A percentile compares a stretch with the other conserved stretches of the same genome.
Evolutionary conservation across 2,888 invertebrate species (phyloP).

Genomic region (Cataglyphis albicans): DNA sequence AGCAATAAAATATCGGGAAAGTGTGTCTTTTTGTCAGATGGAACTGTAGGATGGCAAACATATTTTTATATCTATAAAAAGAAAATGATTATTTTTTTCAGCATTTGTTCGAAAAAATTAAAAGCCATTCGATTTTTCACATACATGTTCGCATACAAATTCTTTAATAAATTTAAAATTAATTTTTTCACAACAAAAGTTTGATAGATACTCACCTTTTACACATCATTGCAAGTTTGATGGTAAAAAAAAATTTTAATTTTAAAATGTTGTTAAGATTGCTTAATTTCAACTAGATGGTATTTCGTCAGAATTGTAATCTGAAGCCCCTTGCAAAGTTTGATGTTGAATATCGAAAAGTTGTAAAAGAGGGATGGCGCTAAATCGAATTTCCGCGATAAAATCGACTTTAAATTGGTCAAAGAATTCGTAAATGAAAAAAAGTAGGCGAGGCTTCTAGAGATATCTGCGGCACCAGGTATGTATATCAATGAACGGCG

Average conservation of each 20-base stretch:
- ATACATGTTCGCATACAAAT: background rate
- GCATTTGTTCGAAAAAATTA: background rate
- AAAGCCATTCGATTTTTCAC: background rate
- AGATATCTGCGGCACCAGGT: background rate
- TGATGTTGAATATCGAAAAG: background rate
- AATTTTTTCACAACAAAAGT: background rate
- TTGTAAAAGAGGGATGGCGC: background rate
- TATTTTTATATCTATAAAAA: slow-evolving; percentile 4
- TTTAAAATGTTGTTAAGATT: background rate
- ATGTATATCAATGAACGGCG: slow-evolving; percentile 32
- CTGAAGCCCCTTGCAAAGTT: background rate
- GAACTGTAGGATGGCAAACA: background rate
- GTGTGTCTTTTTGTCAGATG: background rate
- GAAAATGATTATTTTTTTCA: slow-evolving; percentile 5
- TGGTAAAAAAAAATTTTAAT: background rate
- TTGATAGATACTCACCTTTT: background rate
- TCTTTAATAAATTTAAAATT: slow-evolving; percentile 19
- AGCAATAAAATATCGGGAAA: background rate
- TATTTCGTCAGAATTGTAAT: background rate
- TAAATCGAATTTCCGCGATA: slow-evolving; percentile 6
- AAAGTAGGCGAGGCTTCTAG: background rate
- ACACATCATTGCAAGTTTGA: background rate
- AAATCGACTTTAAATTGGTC: slow-evolving; percentile 22
- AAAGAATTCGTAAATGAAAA: slow-evolving; percentile 25
- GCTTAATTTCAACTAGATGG: background rate